Evolutionary conservation across 1,140 invertebrate species (phyloP).

Genomic region (Euwallacea fornicatus): DNA sequence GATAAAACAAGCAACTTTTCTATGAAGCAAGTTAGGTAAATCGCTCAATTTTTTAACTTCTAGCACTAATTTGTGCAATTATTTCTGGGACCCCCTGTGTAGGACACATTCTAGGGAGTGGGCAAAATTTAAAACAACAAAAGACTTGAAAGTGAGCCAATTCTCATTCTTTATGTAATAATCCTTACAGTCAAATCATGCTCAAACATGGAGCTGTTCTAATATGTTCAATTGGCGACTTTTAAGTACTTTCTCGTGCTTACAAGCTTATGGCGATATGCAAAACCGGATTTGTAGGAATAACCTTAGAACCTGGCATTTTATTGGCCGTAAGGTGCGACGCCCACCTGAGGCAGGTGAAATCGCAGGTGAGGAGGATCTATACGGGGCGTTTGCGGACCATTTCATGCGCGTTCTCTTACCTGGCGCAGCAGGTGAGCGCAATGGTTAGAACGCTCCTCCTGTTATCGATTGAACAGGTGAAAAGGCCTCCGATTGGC

Average conservation of each 20-base stretch:
- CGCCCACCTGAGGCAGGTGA: conserved; percentile 46
- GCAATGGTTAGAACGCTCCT: conserved; percentile 45
- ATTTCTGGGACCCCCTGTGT: too few relatives aligned
- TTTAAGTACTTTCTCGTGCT: too few relatives aligned
- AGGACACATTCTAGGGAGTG: too few relatives aligned
- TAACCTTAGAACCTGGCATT: conserved; percentile 22
- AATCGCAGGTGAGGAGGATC: conserved; percentile 40
- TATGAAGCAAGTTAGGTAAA: too few relatives aligned
- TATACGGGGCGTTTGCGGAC: conserved; percentile 22
- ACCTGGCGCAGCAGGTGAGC: conserved; percentile 46
- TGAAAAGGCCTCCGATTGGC: conserved; percentile 42
- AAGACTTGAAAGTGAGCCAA: neutral
- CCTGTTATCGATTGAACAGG: conserved; percentile 46
- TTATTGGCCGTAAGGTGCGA: conserved; percentile 41
- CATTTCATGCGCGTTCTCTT: conserved; percentile 44
- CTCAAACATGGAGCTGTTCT: too few relatives aligned
- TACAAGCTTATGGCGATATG: too few relatives aligned
- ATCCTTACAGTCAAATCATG: too few relatives aligned
- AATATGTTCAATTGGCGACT: too few relatives aligned
- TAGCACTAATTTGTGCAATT: too few relatives aligned
- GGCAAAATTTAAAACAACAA: too few relatives aligned
- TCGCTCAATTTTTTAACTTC: too few relatives aligned
- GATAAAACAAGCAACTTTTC: too few relatives aligned
- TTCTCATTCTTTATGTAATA: neutral
- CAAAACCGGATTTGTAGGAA: conserved; percentile 6